Conservation (phyloP, 2,113 vertebrate genomes). For the Myodes glareolus region DNA sequence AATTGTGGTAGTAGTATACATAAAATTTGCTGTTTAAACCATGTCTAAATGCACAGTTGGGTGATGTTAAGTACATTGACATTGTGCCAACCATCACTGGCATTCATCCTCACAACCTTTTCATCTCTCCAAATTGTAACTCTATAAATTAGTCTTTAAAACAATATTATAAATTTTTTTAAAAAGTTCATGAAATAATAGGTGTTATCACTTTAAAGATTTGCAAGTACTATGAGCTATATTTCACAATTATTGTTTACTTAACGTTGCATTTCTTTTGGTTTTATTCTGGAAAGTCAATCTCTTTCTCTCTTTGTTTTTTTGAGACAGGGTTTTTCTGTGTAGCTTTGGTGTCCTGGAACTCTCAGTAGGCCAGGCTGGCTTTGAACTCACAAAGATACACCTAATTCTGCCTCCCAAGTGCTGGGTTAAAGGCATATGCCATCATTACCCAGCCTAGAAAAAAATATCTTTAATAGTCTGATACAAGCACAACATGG, state of each 20-base stretch:
- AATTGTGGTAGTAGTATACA: background rate
- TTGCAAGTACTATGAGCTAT: conserved; percentile 23
- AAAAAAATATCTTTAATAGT: background rate
- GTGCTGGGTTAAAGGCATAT: background rate
- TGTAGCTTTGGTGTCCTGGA: background rate
- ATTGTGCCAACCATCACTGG: background rate
- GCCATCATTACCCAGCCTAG: background rate
- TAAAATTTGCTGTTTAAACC: background rate
- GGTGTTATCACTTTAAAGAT: conserved; percentile 40
- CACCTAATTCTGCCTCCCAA: background rate
- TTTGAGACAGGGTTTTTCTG: background rate
- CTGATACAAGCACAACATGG: background rate
- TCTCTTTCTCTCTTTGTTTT: too few species aligned
- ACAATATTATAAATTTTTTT: background rate
- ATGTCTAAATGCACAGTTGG: background rate
- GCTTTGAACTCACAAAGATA: background rate
- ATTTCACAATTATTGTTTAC: conserved; percentile 11
- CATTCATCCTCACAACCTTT: background rate
- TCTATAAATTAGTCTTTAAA: conserved; percentile 30
- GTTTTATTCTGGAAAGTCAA: background rate
- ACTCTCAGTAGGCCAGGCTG: background rate
- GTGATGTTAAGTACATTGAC: background rate
- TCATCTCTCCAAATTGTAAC: conserved; percentile 15
- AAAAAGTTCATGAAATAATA: conserved; percentile 43
- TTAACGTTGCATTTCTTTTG: background rate